A percentile compares a stretch with the other conserved stretches of the same genome.
These are phyloP conservation scores for Cantharis rustica DNA, from an alignment of 2,888 invertebrate species.

Conservation along the genomic window DNA sequence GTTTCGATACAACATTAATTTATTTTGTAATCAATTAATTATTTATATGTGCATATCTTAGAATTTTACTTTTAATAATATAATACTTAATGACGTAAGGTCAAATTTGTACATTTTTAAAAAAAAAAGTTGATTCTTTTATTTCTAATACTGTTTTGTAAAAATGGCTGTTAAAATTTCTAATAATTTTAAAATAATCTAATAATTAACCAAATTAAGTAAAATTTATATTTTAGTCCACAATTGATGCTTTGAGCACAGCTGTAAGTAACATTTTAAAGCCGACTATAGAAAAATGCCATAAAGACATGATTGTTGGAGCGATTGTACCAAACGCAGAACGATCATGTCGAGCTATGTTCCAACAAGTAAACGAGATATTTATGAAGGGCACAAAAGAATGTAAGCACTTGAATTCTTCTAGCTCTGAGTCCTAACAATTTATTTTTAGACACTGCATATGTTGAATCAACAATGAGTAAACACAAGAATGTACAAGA, in stretches of 20 bases:
- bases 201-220: no score
- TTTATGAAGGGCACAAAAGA: constrained; percentile 90
- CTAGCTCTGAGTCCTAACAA: not conserved
- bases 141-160: no score
- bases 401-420: constrained; percentile 66
- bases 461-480: constrained; percentile 56
- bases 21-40: no score
- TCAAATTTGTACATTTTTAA: no score
- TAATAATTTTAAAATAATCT: no score
- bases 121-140: no score
- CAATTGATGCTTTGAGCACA: constrained; percentile 75
- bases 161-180: no score
- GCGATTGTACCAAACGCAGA: constrained; percentile 86
- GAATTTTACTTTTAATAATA: no score
- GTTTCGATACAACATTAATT: no score
- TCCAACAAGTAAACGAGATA: constrained; percentile 85
- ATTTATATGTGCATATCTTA: no score
- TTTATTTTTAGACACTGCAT: constrained; percentile 50
- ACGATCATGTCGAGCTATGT: constrained; percentile 83
- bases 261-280: constrained; percentile 73
- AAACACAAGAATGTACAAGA: constrained; percentile 54
- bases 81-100: no score
- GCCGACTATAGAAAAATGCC: constrained; percentile 74
- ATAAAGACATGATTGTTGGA: constrained; percentile 77
- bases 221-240: constrained; percentile 59